phyloP scores from a whole-genome alignment of 2,797 vertebrate genomes.

The Morus bassanus region DNA sequence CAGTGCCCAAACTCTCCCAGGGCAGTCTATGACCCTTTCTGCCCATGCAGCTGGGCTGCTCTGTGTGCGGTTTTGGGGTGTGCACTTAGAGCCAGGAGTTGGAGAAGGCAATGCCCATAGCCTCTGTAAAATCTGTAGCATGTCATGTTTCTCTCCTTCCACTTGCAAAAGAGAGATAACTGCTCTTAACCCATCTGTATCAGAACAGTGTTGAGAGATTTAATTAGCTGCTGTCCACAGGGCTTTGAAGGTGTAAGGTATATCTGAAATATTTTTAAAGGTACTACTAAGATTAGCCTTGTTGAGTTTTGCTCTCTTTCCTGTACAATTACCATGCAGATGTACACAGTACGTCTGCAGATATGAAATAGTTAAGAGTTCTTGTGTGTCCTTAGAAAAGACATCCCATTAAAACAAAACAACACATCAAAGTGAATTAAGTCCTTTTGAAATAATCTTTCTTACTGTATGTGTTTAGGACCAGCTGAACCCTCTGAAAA shows the following conservation, averaged over 20 bases:
- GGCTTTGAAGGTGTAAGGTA: constrained; percentile 3
- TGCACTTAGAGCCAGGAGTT: not conserved
- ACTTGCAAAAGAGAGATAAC: constrained; percentile 24
- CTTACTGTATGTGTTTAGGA: constrained; percentile 42
- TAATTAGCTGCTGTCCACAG: not conserved
- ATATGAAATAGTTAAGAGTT: not conserved
- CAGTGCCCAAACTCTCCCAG: not conserved
- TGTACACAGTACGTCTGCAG: accelerated
- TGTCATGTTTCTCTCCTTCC: not conserved
- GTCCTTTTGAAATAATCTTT: constrained; percentile 41
- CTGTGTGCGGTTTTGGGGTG: not conserved
- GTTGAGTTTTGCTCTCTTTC: not conserved
- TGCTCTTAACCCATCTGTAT: not conserved
- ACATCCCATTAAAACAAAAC: constrained; percentile 16
- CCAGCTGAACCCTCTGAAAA: constrained; percentile 42
- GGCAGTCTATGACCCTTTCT: not conserved
- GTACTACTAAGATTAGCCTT: not conserved
- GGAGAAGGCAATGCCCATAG: not conserved
- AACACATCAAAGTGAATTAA: constrained; percentile 47
- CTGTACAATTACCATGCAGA: not conserved
- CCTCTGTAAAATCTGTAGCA: not conserved
- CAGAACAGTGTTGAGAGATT: not conserved
- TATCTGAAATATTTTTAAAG: not conserved
- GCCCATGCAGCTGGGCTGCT: accelerated
- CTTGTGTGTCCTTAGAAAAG: not conserved